Base-by-base conservation (phyloP, 2,888 invertebrate genomes). In the Ethmia dodecea region DNA sequence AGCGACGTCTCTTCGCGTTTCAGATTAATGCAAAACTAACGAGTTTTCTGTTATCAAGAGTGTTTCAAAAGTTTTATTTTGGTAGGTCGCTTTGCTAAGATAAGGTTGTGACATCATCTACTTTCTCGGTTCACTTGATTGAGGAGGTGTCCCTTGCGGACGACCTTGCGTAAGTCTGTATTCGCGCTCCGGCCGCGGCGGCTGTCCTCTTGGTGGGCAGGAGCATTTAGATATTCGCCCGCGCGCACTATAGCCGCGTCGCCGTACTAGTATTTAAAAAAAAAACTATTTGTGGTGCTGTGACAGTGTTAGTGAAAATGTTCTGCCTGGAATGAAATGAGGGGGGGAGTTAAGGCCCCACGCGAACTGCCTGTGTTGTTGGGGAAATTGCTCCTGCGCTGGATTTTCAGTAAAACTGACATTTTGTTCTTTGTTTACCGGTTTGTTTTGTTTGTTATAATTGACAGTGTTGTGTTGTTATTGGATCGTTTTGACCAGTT, bases 321-420 rank as follows among this genome's bases (percentile, higher is more conserved):
- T 22, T 22, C n/a, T 22, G 13, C 10, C 18, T 35, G 43, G 40
- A 37, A 56, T 83, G 84, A 79, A 70, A 84, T 84, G 84, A 83
- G 74, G 77, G 74, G 62, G 18, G 64, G 65, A 55, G 52, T 55
- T 39, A 49, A 54, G 45, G 52, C 55, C 43, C 71, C 73, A 14
- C 70, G 48, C 42, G 70, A 71, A 48, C 53, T 80, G 55, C 74
- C 81, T 37, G 64, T 76, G 63, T 71, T 88, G 43, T 64, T 89
- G 47, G 89, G 88, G 48, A 88, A 88, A 56, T 75, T 88, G 51
- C 66, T 90, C 28, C 71, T 89, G 33, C 88, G 89, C 47, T 91
- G 91, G 91, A 83, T 91, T 37, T 83, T 89, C 52, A 88, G 88
- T 37, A 90, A 88, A 61, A 88, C 89, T 15, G 89, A 90, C 60